phyloP scores from a whole-genome alignment of 2,113 vertebrate species.

The rabbit (Oryctolagus cuniculus) region DNA sequence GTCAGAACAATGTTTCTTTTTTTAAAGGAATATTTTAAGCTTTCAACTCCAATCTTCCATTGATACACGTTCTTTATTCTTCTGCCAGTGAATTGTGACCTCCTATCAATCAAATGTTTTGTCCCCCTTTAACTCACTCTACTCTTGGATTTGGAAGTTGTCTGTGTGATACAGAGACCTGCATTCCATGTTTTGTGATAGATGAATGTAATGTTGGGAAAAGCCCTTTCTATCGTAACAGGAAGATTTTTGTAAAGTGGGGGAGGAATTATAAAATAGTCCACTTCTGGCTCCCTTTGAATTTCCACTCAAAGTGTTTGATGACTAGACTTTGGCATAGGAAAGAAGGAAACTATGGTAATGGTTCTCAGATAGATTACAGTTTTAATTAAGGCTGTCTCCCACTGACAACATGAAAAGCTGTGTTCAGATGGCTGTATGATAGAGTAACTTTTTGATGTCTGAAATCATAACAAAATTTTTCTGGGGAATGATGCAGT shows the following conservation, averaged over 20 bases:
- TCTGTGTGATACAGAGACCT: slow-evolving; percentile 50
- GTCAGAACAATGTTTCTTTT: slow-evolving; percentile 80
- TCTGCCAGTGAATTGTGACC: slow-evolving; percentile 74
- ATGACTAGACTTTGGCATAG: slow-evolving; percentile 43
- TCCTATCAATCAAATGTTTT: slow-evolving; percentile 68
- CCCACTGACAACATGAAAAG: slow-evolving; percentile 56
- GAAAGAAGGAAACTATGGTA: slow-evolving; percentile 49
- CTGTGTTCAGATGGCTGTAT: slow-evolving; percentile 28
- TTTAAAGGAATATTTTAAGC: slow-evolving; percentile 81
- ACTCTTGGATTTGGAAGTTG: slow-evolving; percentile 37
- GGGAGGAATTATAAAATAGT: background rate
- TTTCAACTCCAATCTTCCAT: slow-evolving; percentile 72
- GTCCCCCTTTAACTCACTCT: slow-evolving; percentile 43
- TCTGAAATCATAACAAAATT: slow-evolving; percentile 47
- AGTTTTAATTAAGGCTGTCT: slow-evolving; percentile 72
- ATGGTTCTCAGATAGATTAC: slow-evolving; percentile 57
- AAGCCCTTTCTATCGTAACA: background rate
- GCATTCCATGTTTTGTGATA: background rate
- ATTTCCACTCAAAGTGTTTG: slow-evolving; percentile 47
- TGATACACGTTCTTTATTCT: slow-evolving; percentile 78
- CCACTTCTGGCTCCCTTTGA: slow-evolving; percentile 20
- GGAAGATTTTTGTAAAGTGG: slow-evolving; percentile 4
- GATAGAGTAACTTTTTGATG: slow-evolving; percentile 46
- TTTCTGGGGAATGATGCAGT: background rate
- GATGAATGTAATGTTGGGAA: background rate